phyloP scores from a whole-genome alignment of 2,888 invertebrate genomes.

The Formica aserva region DNA sequence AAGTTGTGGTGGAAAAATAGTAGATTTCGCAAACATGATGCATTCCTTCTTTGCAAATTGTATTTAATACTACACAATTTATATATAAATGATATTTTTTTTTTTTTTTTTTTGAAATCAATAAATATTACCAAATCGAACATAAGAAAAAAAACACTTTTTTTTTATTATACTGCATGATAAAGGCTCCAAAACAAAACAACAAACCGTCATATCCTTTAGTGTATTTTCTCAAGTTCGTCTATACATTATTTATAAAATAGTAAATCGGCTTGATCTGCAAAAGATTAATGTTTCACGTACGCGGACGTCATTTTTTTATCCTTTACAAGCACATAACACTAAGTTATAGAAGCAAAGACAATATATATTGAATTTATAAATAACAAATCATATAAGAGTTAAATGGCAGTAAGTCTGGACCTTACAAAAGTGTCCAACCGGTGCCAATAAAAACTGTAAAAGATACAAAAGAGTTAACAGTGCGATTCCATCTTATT shows the following conservation, averaged over 20 bases:
- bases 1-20: slow-evolving; percentile 46
- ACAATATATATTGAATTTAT: slow-evolving; percentile 68
- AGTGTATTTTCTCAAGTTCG: slow-evolving; percentile 49
- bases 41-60: slow-evolving; percentile 57
- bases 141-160: slow-evolving; percentile 27
- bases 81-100: not conserved
- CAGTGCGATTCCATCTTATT: slow-evolving; percentile 63
- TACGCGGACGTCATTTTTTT: slow-evolving; percentile 50
- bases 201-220: slow-evolving; percentile 46
- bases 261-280: slow-evolving; percentile 50
- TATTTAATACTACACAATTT: slow-evolving; percentile 42
- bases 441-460: no score
- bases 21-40: slow-evolving; percentile 12
- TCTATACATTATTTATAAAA: slow-evolving; percentile 54
- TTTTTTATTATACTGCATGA: slow-evolving; percentile 36
- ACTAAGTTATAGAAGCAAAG: slow-evolving; percentile 67
- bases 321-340: slow-evolving; percentile 56
- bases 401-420: slow-evolving; percentile 13
- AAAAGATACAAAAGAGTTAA: slow-evolving; percentile 25
- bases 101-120: slow-evolving; percentile 20
- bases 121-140: slow-evolving; percentile 12
- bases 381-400: slow-evolving; percentile 75
- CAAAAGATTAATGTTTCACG: slow-evolving; percentile 55
- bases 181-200: slow-evolving; percentile 46
- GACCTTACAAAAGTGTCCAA: no score